Conservation (phyloP, 1,140 invertebrate species). For the Drosophila elegans region DNA sequence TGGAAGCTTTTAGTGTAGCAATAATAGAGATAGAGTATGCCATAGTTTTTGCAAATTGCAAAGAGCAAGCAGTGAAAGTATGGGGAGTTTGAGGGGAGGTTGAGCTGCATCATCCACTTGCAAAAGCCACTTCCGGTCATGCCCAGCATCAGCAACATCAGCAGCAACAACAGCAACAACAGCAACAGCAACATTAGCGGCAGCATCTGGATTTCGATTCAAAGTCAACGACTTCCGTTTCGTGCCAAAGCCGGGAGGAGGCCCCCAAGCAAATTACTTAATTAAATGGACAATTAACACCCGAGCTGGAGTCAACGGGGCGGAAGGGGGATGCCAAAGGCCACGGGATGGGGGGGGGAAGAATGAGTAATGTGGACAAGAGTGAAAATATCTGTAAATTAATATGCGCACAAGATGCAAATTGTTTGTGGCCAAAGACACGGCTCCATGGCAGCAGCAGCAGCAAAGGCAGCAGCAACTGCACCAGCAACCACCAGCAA, state of each 20-base stretch:
- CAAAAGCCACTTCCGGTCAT: conserved; percentile 69
- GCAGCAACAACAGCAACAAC: conserved; percentile 6
- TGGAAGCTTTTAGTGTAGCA: not conserved
- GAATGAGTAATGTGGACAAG: conserved; percentile 75
- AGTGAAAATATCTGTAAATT: conserved; percentile 82
- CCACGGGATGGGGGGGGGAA: conserved; percentile 2
- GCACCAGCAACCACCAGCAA: conserved; percentile 12
- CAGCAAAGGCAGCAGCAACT: conserved; percentile 23
- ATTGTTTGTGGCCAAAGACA: conserved; percentile 81
- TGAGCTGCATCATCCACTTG: conserved; percentile 23
- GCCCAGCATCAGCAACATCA: conserved; percentile 28
- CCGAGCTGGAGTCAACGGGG: conserved; percentile 41
- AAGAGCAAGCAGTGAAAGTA: conserved; percentile 42
- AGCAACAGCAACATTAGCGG: not conserved
- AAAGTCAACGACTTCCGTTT: conserved; percentile 82
- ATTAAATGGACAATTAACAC: conserved; percentile 84
- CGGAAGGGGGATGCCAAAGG: not conserved
- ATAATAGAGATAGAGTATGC: conserved; percentile 19
- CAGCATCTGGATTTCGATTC: conserved; percentile 62
- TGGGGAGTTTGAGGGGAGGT: not conserved
- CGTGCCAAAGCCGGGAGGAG: conserved; percentile 29
- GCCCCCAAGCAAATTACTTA: conserved; percentile 79
- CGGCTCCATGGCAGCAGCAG: conserved; percentile 40
- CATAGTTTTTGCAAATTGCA: conserved; percentile 39
- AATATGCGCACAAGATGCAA: conserved; percentile 83